These are phyloP conservation scores for Elaphurus davidianus DNA, from an alignment of 2,113 vertebrate species.

Conservation along the genomic window DNA sequence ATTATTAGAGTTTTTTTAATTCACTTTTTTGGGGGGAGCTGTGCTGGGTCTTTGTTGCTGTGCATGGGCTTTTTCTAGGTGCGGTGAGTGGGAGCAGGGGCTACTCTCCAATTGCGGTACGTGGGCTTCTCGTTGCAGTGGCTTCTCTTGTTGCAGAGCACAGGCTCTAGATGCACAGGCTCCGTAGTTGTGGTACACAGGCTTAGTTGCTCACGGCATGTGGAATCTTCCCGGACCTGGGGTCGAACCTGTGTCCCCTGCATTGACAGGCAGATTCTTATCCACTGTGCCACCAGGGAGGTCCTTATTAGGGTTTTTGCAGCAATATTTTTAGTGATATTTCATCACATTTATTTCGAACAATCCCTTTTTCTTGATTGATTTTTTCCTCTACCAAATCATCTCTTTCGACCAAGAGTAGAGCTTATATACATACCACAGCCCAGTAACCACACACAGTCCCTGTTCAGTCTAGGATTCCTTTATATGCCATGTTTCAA, in stretches of 20 bases:
- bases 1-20: neutral
- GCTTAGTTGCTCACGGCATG: neutral
- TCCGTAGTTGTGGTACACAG: neutral
- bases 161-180: neutral
- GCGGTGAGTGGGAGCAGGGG: neutral
- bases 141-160: neutral
- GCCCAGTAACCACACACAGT: neutral
- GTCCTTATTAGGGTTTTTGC: neutral
- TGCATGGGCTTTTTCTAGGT: neutral
- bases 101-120: neutral
- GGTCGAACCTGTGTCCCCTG: neutral
- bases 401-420: neutral
- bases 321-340: neutral
- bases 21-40: neutral
- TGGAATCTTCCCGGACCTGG: neutral
- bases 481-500: neutral
- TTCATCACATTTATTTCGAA: constrained; percentile 16
- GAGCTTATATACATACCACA: neutral
- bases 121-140: neutral
- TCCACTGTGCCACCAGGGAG: neutral
- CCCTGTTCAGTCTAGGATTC: neutral
- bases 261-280: neutral
- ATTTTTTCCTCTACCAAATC: neutral
- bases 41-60: neutral
- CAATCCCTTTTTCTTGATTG: neutral